Base-by-base conservation (phyloP, 1,140 invertebrate genomes). In the Halotydeus destructor region DNA sequence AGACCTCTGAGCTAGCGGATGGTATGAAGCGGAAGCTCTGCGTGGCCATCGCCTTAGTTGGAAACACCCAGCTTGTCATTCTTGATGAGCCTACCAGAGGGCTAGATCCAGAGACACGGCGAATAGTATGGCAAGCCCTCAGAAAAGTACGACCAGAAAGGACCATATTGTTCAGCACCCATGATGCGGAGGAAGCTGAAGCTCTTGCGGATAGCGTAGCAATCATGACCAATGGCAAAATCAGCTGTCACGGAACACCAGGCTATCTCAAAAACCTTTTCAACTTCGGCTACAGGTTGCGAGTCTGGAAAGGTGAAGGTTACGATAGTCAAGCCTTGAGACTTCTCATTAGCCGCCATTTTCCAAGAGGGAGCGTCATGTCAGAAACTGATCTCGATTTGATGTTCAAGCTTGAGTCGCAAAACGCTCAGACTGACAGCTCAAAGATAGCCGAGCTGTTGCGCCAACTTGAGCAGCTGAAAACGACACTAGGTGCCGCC, bases 101-200 rank as follows among this genome's bases (percentile, higher is more conserved):
- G 19, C 55, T 66, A 24, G 70, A 72, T 55, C 70, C 70, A 5
- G 65, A 60, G 44, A 65, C 68, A 3, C 53, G 72, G 30, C 57
- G 68, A 48, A 61, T 63, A 31, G 69, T 74, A 44, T 75, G 72
- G 72, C 69, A 73, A 44, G 49, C 69, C 26, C n/a, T 33, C 3
- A 24, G 41, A 1, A 16, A 43, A 21, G 27, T 50, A 6, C 25
- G 50, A 27, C 38, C 38, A 16, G 52, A 70, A 63, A 49, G 55
- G 19, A 89, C 85, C 1, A 79, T 96, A 51, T 60, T 97, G 5
- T 68, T 97, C 1, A 89, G 84, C 2, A 97, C 89, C 1, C 91
- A 97, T 61, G 91, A 85, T 59, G 93, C 97, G 85, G 91, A 96
- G 60, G 91, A 97, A 64, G 91, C 91, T 5, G 89, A 97, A 35